Percentiles rank a stretch among this genome's conserved stretches.
Evolutionary conservation across 2,797 vertebrate species (phyloP).

Genomic region (Coregonus suidteri): DNA sequence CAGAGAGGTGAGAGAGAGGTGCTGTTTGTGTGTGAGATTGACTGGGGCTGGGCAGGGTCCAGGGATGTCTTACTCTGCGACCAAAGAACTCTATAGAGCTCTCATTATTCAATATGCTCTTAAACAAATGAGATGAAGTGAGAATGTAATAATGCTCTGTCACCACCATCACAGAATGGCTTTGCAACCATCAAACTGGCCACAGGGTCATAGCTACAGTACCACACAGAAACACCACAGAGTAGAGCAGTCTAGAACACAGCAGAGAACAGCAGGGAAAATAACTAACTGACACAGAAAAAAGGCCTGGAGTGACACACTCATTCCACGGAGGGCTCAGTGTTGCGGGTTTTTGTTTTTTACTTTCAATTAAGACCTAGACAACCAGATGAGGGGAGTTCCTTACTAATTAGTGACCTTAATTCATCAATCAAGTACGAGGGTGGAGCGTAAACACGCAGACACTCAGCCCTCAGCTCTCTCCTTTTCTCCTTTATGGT

Average conservation of each 20-base stretch:
- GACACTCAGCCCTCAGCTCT: no score
- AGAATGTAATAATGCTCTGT: no score
- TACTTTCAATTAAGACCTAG: no score
- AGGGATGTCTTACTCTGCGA: neutral
- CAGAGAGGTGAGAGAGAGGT: slow-evolving; percentile 1
- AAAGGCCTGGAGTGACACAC: no score
- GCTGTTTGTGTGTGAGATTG: neutral
- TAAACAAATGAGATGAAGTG: neutral
- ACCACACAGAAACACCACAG: neutral
- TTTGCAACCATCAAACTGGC: slow-evolving; percentile 21
- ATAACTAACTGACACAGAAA: neutral
- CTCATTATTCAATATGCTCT: neutral
- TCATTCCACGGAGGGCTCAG: no score
- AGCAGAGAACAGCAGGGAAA: neutral
- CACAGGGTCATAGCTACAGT: slow-evolving; percentile 18
- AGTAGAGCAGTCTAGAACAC: neutral
- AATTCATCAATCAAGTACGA: no score
- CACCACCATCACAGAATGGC: neutral
- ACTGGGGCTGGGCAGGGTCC: neutral
- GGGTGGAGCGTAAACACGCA: no score
- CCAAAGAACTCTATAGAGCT: neutral
- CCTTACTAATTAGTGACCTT: no score
- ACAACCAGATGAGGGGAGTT: no score
- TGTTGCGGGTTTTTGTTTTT: no score
- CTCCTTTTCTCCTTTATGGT: no score